Evolutionary conservation across 1,140 invertebrate species (phyloP).

Genomic region (Potamilus streckersoni): DNA sequence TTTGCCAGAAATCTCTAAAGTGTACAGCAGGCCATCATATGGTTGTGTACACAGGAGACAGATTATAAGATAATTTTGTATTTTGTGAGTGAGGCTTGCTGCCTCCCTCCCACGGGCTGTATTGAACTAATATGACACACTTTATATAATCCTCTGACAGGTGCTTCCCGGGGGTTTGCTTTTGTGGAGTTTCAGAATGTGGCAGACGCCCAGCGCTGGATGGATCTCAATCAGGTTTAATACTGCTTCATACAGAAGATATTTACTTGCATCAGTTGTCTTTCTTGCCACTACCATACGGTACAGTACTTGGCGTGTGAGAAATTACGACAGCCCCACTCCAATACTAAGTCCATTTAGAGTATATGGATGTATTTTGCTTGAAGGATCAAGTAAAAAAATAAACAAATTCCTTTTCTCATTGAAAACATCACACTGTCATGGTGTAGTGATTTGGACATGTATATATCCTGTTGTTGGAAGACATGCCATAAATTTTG

Average conservation of each 20-base stretch:
- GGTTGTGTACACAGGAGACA: neutral
- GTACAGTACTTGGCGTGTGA: constrained; percentile 11
- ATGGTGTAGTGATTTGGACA: too few species aligned
- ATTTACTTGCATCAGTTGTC: too few species aligned
- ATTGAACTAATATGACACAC: constrained; percentile 43
- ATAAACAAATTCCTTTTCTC: neutral
- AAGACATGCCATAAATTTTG: too few species aligned
- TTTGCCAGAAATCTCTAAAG: neutral
- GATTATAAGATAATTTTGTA: neutral
- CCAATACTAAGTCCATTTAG: too few species aligned
- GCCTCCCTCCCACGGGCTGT: neutral
- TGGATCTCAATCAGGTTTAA: constrained; percentile 92
- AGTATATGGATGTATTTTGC: too few species aligned
- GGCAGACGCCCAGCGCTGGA: constrained; percentile 89
- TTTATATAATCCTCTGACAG: constrained; percentile 54
- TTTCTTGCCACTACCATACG: constrained; percentile 18
- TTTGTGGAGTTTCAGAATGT: constrained; percentile 95
- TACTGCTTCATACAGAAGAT: constrained; percentile 11
- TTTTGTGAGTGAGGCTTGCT: constrained; percentile 2
- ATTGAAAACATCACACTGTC: neutral
- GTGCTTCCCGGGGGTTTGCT: constrained; percentile 75
- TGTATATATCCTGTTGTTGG: too few species aligned
- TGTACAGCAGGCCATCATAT: neutral
- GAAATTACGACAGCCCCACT: too few species aligned
- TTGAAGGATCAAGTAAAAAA: constrained; percentile 5